These are phyloP conservation scores for Parazoanthus swiftii DNA, from an alignment of 92 coral and sea anemone genomes.

Conservation along the genomic window DNA sequence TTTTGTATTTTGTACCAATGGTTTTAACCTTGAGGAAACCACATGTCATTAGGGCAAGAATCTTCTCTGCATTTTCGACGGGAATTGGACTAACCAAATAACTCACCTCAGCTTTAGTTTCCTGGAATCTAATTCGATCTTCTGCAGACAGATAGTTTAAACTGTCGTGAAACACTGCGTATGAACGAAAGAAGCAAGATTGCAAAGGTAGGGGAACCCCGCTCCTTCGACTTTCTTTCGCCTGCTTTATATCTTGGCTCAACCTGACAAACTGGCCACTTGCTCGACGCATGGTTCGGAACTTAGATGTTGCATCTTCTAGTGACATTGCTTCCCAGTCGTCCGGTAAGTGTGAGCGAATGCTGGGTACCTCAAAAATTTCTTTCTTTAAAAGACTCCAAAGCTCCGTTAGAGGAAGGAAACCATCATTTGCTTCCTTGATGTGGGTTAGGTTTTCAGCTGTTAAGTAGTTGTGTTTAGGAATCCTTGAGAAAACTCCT, in stretches of 20 bases:
- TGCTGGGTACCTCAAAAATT: constrained; percentile 47
- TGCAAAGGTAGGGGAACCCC: constrained; percentile 41
- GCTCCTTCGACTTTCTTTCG: constrained; percentile 38
- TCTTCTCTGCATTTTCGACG: constrained; percentile 54
- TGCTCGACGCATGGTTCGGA: constrained; percentile 33
- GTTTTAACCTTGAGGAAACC: constrained; percentile 26
- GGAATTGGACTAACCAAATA: constrained; percentile 48
- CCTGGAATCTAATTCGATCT: constrained; percentile 53
- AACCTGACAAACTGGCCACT: constrained; percentile 38
- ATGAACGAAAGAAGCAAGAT: constrained; percentile 45
- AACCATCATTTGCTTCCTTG: constrained; percentile 45
- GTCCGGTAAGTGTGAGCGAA: constrained; percentile 42
- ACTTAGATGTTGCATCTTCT: constrained; percentile 33
- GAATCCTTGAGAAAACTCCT: constrained; percentile 45
- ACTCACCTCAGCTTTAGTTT: constrained; percentile 41
- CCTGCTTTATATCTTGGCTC: constrained; percentile 37
- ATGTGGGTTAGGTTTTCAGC: constrained; percentile 21
- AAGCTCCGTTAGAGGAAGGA: constrained; percentile 49
- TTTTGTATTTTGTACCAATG: constrained; percentile 40
- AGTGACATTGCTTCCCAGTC: constrained; percentile 36
- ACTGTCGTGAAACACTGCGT: constrained; percentile 48
- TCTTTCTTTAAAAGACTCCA: constrained; percentile 56
- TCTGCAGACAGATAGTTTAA: constrained; percentile 48
- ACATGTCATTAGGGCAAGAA: constrained; percentile 44
- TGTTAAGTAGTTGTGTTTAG: constrained; percentile 40